Evolutionary conservation across 2,888 invertebrate genomes (phyloP).

Genomic region (Cerastoderma edule): DNA sequence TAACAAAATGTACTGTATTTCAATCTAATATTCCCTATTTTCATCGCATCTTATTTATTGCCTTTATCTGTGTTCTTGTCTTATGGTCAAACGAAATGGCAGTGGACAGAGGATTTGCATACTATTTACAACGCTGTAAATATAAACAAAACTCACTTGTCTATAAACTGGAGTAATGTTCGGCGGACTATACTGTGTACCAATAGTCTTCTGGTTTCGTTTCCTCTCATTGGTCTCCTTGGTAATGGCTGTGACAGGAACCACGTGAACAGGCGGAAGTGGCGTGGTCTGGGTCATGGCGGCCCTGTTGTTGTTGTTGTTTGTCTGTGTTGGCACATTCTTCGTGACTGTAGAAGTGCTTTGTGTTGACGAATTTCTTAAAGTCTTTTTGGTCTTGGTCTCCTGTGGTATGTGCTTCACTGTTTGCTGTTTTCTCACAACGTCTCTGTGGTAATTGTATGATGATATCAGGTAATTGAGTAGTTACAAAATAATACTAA

Average conservation of each 20-base stretch:
- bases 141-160: not conserved
- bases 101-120: too few species aligned
- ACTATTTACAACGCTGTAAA: too few species aligned
- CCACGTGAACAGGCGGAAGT: not conserved
- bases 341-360: not conserved
- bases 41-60: too few species aligned
- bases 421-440: too few species aligned
- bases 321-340: not conserved
- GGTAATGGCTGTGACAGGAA: conserved; percentile 3
- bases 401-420: not conserved
- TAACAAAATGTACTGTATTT: too few species aligned
- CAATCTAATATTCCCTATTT: too few species aligned
- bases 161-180: not conserved
- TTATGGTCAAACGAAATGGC: too few species aligned
- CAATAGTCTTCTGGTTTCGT: not conserved
- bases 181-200: conserved; percentile 2
- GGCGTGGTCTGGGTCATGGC: conserved; percentile 12
- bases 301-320: not conserved
- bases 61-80: too few species aligned
- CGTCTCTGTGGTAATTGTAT: too few species aligned
- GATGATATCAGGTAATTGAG: too few species aligned
- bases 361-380: not conserved
- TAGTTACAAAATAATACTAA: too few species aligned
- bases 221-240: not conserved
- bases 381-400: not conserved